Conservation (phyloP, 2,113 vertebrate genomes). For the Craseonycteris thonglongyai region DNA sequence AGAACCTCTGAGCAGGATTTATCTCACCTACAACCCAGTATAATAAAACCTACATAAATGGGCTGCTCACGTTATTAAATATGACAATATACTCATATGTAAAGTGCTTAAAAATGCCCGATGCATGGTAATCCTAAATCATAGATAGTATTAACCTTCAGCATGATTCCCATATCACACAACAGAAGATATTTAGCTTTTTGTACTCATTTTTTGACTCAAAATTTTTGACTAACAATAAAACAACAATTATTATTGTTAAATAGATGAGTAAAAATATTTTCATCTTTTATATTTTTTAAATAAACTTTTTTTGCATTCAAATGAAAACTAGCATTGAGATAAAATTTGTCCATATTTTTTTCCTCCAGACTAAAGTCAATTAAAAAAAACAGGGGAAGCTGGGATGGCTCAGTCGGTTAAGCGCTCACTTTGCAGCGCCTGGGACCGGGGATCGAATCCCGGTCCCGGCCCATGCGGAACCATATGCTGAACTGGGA, state of each 20-base stretch:
- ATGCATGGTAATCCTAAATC: neutral
- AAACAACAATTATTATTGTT: neutral
- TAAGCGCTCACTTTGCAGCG: too few relatives aligned
- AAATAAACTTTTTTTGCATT: neutral
- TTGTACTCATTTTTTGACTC: neutral
- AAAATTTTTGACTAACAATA: neutral
- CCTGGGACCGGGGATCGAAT: too few relatives aligned
- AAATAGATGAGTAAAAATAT: neutral
- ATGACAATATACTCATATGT: neutral
- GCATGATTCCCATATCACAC: neutral
- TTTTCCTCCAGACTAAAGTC: neutral
- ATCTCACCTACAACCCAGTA: neutral
- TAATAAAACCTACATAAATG: neutral
- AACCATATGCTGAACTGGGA: too few relatives aligned
- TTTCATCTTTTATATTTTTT: neutral
- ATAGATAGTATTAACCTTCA: neutral
- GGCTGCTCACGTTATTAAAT: neutral
- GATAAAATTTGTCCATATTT: neutral
- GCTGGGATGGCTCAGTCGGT: too few relatives aligned
- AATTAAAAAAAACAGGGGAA: too few relatives aligned
- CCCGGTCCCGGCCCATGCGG: too few relatives aligned
- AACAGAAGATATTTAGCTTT: neutral
- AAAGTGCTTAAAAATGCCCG: neutral
- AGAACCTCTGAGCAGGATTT: neutral
- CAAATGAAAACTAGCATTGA: neutral